Base-by-base conservation (phyloP, 2,797 vertebrate species). In the Lithobates sylvaticus region DNA sequence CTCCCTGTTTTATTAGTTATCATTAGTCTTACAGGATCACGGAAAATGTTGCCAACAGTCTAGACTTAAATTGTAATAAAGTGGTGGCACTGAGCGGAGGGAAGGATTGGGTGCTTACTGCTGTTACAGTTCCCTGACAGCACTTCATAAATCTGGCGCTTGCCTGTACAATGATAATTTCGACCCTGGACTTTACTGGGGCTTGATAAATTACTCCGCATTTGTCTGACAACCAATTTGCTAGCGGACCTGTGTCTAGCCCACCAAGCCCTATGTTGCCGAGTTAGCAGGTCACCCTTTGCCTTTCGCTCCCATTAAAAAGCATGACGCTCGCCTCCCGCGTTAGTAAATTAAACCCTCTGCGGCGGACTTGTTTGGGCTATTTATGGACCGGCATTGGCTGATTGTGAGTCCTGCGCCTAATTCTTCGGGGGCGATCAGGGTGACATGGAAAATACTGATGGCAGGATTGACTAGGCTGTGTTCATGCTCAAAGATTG, bases 221-320 rank as follows among this genome's bases (percentile, higher is more conserved):
- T 82, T 82, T 73, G 54, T 82, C 54, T 82, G 80, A 82, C 80
- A 82, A 82, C 70, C 80, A 82, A 82, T 82, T 82, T 82, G 80
- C 61, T 34, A 42, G 69, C 58, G 58, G 80, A 82, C 70, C 80
- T 73, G 70, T 74, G 50, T 74, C 15, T 44, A 29, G 80, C 34
- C 34, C 50, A 12, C 70, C 69, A 65, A 71, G 65, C 69, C 80
- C 80, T 44, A 70, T 42, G 80, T 50, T 39, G 80, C 54, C 13
- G 54, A 64, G 80, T 74, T 65, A 82, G 54, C 70, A 82, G 80
- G 80, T 82, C 70, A 65, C 61, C 80, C 61, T 26, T 65, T 69
- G 61, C 27, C 32, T 73, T 73, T 34, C 80, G 39, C 54, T 65
- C 69, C 34, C 72, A 82, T 82, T 82, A 82, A 82, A 82, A 36